Evolutionary conservation across 2,888 invertebrate genomes (phyloP).

Genomic region (Oconnorella tubifera): DNA sequence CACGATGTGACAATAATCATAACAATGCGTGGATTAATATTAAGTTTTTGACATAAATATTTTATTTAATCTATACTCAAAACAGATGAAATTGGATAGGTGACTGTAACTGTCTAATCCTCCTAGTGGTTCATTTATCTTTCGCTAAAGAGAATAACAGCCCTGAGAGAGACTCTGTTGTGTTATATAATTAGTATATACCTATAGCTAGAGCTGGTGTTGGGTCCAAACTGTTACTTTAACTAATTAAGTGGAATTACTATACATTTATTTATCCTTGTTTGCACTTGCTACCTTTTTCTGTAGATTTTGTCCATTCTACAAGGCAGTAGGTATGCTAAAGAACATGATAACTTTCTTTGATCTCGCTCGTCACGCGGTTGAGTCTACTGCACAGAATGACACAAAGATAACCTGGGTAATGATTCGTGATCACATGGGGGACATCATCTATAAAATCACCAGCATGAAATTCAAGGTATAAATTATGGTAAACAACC

Average conservation of each 20-base stretch:
- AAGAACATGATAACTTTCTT: conserved; percentile 97
- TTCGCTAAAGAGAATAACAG: too few species aligned
- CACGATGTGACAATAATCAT: too few species aligned
- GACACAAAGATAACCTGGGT: conserved; percentile 99
- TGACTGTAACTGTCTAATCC: too few species aligned
- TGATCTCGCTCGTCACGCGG: conserved; percentile 95
- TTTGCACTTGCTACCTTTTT: neutral
- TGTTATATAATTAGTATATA: too few species aligned
- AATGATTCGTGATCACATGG: conserved; percentile 94
- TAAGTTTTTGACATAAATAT: too few species aligned
- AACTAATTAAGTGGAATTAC: neutral
- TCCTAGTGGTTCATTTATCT: too few species aligned
- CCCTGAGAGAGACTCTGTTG: too few species aligned
- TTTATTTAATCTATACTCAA: too few species aligned
- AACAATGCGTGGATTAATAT: too few species aligned
- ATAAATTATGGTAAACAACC: too few species aligned
- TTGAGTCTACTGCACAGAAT: conserved; percentile 95
- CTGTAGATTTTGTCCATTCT: conserved; percentile 88
- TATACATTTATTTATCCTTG: neutral
- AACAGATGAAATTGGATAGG: too few species aligned
- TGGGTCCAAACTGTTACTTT: neutral
- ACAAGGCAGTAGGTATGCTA: conserved; percentile 99
- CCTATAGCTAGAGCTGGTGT: neutral
- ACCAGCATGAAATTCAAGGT: conserved; percentile 99
- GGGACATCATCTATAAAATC: conserved; percentile 87